Evolutionary conservation across 2,888 invertebrate species (phyloP).

Genomic region (Pardosa pseudoannulata): DNA sequence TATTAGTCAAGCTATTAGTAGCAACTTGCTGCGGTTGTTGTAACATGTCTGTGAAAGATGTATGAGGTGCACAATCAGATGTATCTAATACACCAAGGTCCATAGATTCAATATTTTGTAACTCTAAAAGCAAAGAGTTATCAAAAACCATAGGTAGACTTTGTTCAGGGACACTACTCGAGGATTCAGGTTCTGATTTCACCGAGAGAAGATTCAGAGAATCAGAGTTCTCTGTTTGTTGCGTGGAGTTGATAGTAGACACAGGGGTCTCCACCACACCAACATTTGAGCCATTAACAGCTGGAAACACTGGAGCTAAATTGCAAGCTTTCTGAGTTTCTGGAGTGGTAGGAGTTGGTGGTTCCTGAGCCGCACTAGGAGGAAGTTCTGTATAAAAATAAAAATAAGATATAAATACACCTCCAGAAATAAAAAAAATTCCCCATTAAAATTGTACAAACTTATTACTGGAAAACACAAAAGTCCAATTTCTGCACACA

Average conservation of each 20-base stretch:
- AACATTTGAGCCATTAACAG: conserved; percentile 23
- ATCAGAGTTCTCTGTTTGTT: background rate
- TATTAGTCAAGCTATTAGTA: conserved; percentile 16
- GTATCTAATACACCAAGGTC: conserved; percentile 77
- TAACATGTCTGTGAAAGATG: background rate
- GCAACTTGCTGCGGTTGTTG: background rate
- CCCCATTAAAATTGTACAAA: background rate
- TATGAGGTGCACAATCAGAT: background rate
- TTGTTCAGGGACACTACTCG: background rate
- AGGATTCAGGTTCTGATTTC: background rate
- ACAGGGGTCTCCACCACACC: background rate
- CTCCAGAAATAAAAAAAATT: background rate
- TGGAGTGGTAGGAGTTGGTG: conserved; percentile 81
- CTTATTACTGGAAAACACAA: background rate
- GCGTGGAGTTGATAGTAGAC: background rate
- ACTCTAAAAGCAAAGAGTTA: conserved; percentile 82
- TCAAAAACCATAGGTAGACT: conserved; percentile 81
- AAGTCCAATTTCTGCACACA: no score
- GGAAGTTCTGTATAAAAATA: conserved; percentile 87
- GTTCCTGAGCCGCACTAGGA: conserved; percentile 89
- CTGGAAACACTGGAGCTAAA: conserved; percentile 42
- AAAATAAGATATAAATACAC: no score
- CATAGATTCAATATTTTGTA: conserved; percentile 81
- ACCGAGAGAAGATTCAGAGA: background rate
- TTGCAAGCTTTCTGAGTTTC: conserved; percentile 53